phyloP scores from a whole-genome alignment of 1,140 invertebrate genomes.

The Euura lappo region DNA sequence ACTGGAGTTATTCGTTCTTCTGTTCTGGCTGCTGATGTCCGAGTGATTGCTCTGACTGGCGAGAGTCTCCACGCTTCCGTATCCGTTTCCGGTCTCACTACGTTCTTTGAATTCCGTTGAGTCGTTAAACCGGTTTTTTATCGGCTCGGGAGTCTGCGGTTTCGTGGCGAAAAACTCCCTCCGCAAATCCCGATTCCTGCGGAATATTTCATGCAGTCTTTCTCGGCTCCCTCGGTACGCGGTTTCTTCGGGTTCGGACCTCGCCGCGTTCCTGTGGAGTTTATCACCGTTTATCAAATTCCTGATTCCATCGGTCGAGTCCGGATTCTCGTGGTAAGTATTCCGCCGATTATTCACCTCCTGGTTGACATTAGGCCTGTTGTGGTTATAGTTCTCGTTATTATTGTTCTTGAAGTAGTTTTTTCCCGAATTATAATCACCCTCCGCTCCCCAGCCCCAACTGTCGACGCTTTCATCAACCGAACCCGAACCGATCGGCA shows the following conservation, averaged over 20 bases:
- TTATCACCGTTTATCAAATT: neutral
- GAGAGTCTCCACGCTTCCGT: slow-evolving; percentile 57
- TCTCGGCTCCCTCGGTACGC: slow-evolving; percentile 48
- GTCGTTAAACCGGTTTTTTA: neutral
- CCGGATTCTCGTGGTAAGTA: neutral
- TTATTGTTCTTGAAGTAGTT: slow-evolving; percentile 25
- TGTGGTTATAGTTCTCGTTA: slow-evolving; percentile 21
- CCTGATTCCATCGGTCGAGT: neutral
- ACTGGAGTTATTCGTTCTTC: slow-evolving; percentile 22
- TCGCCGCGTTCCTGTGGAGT: neutral
- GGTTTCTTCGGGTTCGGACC: neutral
- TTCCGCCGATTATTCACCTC: neutral
- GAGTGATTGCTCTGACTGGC: slow-evolving; percentile 57
- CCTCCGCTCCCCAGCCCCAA: slow-evolving; percentile 50
- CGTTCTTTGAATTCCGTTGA: slow-evolving; percentile 14
- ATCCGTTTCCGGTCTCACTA: slow-evolving; percentile 36
- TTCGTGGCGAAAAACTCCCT: slow-evolving; percentile 49
- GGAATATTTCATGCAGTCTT: slow-evolving; percentile 55
- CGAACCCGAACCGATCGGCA: slow-evolving; percentile 10
- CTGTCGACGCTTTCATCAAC: slow-evolving; percentile 17
- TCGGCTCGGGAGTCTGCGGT: slow-evolving; percentile 18
- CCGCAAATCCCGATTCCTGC: slow-evolving; percentile 51
- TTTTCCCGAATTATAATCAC: slow-evolving; percentile 42
- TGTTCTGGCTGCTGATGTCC: slow-evolving; percentile 44
- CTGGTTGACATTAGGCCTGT: slow-evolving; percentile 21